A percentile compares a stretch with the other conserved stretches of the same genome.
phyloP scores from a whole-genome alignment of 1,140 invertebrate species.

The Polypedilum pembai region DNA sequence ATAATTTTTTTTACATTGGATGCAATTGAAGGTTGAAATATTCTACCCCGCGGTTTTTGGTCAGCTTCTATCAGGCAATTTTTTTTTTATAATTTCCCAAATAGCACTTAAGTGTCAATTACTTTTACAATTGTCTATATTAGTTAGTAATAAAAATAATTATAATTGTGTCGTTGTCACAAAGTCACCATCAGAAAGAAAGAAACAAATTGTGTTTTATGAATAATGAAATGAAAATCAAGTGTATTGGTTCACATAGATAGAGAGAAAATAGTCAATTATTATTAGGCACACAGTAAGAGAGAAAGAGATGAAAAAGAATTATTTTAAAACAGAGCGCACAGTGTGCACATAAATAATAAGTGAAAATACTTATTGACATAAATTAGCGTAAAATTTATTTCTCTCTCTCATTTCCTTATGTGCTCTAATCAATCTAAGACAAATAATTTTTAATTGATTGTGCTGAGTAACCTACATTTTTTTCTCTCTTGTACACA shows the following conservation, averaged over 20 bases:
- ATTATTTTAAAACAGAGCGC: neutral
- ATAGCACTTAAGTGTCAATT: no score
- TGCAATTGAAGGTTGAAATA: neutral
- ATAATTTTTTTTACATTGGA: neutral
- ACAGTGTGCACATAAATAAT: neutral
- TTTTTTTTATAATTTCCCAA: no score
- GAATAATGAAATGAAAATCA: neutral
- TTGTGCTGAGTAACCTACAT: no score
- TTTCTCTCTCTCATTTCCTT: neutral
- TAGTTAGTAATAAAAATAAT: neutral
- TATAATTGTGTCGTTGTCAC: neutral
- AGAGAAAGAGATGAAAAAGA: neutral
- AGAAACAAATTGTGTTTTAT: neutral
- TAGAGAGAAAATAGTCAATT: neutral
- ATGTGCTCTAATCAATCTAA: no score
- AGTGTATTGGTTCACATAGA: neutral
- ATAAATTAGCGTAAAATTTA: slow-evolving; percentile 26
- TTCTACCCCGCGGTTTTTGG: no score
- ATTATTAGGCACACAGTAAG: neutral
- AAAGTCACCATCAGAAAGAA: neutral
- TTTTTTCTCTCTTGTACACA: no score
- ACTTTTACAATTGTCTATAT: no score
- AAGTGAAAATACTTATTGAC: slow-evolving; percentile 21
- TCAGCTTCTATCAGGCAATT: no score
- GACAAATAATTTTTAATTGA: no score